phyloP scores from a whole-genome alignment of 1,140 invertebrate species.

The Brachionus rotundiformis region DNA sequence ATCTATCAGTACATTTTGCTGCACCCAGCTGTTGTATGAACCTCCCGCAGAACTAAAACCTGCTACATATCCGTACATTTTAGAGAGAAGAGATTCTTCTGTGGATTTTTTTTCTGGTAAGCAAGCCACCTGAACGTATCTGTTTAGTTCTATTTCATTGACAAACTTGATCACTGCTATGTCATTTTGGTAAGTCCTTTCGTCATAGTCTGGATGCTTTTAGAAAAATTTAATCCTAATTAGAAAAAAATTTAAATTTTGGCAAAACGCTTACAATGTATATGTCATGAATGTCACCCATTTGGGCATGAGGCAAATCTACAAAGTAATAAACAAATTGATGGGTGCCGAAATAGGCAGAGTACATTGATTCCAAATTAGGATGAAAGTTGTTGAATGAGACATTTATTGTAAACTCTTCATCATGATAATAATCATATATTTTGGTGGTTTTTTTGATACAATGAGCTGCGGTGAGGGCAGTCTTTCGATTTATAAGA shows the following conservation, averaged over 20 bases:
- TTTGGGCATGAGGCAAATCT: conserved; percentile 31
- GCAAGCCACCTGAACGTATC: conserved; percentile 17
- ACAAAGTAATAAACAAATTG: neutral
- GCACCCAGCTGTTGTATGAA: neutral
- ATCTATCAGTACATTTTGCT: neutral
- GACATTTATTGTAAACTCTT: conserved; percentile 13
- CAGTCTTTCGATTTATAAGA: conserved; percentile 24
- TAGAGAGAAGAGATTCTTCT: neutral
- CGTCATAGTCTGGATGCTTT: conserved; percentile 30
- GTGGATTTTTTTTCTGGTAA: neutral
- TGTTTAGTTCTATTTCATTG: neutral
- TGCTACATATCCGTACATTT: neutral
- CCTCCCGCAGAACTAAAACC: conserved; percentile 22
- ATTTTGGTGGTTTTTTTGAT: neutral
- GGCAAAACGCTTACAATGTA: neutral
- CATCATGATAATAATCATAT: neutral
- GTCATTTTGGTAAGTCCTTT: conserved; percentile 16
- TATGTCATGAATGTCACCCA: conserved; percentile 10
- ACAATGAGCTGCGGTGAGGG: conserved; percentile 21
- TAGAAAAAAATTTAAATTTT: neutral
- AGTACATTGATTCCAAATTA: conserved; percentile 25
- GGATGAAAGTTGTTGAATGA: conserved; percentile 39
- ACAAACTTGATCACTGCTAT: conserved; percentile 8
- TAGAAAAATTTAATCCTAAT: neutral
- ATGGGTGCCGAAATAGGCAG: neutral